Conservation (phyloP, 2,797 vertebrate species). For the Huso huso region DNA sequence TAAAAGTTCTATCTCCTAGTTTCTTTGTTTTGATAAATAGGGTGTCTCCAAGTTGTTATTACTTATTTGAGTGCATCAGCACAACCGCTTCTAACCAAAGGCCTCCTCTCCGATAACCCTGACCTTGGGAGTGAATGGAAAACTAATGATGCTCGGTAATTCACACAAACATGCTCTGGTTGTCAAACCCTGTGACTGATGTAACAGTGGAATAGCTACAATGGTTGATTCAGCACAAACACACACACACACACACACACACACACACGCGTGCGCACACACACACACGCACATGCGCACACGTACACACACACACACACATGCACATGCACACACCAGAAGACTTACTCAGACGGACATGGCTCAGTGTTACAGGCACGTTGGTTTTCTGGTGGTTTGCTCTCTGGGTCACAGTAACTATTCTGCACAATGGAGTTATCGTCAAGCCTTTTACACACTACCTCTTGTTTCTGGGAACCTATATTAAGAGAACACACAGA, state of each 20-base stretch:
- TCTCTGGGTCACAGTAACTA: conserved; percentile 89
- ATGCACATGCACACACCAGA: not conserved
- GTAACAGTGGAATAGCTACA: too few species aligned
- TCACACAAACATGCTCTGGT: not conserved
- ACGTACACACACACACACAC: not conserved
- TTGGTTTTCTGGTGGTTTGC: conserved; percentile 89
- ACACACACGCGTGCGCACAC: too few species aligned
- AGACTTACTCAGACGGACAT: conserved; percentile 90
- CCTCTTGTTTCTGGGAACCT: conserved; percentile 92
- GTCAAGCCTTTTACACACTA: conserved; percentile 88
- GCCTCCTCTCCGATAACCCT: not conserved
- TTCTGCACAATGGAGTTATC: conserved; percentile 92
- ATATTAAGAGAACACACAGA: conserved; percentile 9
- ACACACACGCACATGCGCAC: too few species aligned
- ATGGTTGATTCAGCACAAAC: not conserved
- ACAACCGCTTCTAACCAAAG: too few species aligned
- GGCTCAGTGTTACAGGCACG: conserved; percentile 88
- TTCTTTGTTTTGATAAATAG: too few species aligned
- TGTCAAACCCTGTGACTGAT: not conserved
- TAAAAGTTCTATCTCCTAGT: too few species aligned
- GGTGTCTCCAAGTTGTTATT: not conserved
- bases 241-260: not conserved
- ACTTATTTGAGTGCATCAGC: not conserved
- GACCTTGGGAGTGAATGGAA: not conserved
- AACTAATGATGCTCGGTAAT: not conserved